A percentile compares a stretch with the other conserved stretches of the same genome.
phyloP scores from a whole-genome alignment of 2,797 vertebrate species.

The Erethizon dorsatum region DNA sequence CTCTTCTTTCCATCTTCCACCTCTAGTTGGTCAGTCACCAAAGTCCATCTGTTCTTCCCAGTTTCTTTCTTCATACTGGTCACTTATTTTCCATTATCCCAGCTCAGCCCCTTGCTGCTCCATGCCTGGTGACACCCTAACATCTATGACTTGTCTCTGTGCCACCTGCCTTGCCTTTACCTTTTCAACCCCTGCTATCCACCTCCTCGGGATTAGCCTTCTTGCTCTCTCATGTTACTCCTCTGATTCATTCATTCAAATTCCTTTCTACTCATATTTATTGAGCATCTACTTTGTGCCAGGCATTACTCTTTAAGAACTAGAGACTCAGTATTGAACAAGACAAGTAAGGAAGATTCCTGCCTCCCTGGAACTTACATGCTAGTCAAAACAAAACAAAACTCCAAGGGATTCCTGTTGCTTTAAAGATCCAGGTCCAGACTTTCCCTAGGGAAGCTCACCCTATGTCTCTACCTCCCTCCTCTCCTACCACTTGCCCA shows the following conservation, averaged over 20 bases:
- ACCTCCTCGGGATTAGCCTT: constrained; percentile 3
- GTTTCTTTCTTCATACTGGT: not conserved
- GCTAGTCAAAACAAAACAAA: not conserved
- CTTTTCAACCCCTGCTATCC: not conserved
- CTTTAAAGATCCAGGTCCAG: not conserved
- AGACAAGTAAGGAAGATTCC: not conserved
- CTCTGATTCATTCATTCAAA: not conserved
- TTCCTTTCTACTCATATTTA: constrained; percentile 8
- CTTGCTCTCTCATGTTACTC: not conserved
- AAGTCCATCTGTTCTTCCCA: not conserved
- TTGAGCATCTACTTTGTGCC: not conserved
- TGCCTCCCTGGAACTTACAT: not conserved
- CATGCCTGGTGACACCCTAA: not conserved
- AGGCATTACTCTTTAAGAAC: not conserved
- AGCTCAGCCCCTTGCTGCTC: not conserved
- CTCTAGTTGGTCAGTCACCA: not conserved
- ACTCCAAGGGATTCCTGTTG: not conserved
- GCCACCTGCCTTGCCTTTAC: not conserved
- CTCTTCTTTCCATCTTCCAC: not conserved
- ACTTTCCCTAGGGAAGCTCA: not conserved
- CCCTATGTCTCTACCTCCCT: too few species aligned
- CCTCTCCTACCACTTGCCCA: not conserved
- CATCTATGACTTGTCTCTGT: not conserved
- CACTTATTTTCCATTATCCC: not conserved
- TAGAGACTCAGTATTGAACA: not conserved